Evolutionary conservation across 2,113 vertebrate genomes (phyloP).

Genomic region (Geococcyx californianus): DNA sequence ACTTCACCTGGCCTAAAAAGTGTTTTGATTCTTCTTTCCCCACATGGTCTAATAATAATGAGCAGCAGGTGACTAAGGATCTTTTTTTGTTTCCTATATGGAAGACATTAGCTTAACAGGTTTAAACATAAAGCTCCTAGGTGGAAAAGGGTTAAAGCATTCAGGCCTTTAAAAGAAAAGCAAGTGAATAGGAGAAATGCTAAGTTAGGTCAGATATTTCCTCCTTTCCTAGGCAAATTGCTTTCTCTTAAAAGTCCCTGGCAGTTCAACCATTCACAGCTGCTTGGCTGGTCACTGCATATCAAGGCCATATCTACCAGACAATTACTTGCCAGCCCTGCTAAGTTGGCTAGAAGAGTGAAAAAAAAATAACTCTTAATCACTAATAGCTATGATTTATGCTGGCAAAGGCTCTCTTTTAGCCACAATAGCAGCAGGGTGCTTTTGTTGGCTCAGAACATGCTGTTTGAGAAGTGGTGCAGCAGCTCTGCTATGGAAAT

Average conservation of each 20-base stretch:
- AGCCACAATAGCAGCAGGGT: neutral
- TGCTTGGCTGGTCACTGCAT: neutral
- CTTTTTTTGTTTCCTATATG: neutral
- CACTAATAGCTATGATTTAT: neutral
- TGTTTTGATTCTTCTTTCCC: neutral
- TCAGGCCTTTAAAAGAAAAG: neutral
- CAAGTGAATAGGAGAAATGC: neutral
- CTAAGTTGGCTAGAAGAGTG: neutral
- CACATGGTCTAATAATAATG: neutral
- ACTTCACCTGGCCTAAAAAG: neutral
- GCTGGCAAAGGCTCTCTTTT: neutral
- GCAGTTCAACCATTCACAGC: neutral
- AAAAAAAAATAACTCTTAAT: neutral
- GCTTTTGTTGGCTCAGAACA: neutral
- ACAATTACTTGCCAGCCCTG: neutral
- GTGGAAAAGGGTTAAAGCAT: neutral
- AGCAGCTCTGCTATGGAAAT: accelerated
- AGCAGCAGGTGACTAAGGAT: neutral
- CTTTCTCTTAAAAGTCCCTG: neutral
- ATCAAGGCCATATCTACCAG: neutral
- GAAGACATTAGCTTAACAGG: neutral
- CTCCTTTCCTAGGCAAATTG: neutral
- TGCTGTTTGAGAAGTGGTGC: neutral
- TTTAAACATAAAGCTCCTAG: neutral
- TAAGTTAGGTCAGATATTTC: neutral